Evolutionary conservation across 2,888 invertebrate genomes (phyloP).

Genomic region (Timandra comae): DNA sequence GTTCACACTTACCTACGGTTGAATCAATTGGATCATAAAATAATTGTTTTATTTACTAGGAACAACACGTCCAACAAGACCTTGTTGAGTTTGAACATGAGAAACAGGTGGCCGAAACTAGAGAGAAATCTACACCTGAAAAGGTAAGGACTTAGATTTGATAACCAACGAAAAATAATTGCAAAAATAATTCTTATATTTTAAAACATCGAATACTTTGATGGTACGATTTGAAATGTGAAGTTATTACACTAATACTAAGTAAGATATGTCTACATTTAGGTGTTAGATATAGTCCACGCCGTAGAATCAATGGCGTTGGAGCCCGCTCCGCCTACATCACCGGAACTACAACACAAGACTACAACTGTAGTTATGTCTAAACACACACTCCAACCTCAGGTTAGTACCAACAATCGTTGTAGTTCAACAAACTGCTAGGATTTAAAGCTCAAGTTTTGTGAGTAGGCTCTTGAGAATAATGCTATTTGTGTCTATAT

Average conservation of each 20-base stretch:
- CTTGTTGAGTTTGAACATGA: constrained; percentile 86
- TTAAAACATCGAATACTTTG: no score
- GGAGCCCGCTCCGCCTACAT: constrained; percentile 82
- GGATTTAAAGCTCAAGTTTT: no score
- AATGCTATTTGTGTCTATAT: no score
- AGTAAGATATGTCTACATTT: no score
- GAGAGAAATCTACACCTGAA: constrained; percentile 89
- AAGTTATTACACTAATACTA: no score
- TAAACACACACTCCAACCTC: constrained; percentile 91
- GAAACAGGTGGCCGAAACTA: constrained; percentile 79
- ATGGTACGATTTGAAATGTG: no score
- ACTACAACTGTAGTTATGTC: constrained; percentile 96
- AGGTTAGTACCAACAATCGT: constrained; percentile 53
- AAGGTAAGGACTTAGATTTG: constrained; percentile 80
- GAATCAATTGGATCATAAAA: no score
- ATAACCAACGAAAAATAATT: no score
- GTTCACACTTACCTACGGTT: not conserved
- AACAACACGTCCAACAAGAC: constrained; percentile 83
- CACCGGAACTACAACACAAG: constrained; percentile 84
- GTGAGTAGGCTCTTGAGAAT: no score
- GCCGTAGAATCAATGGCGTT: constrained; percentile 90
- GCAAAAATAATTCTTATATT: no score
- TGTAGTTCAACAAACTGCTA: no score
- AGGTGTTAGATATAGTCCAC: constrained; percentile 93
- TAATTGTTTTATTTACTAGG: constrained; percentile 75